Evolutionary conservation across 64 coral and sea anemone species (phyloP), one percentile per base, ranked within the genome.

Genomic region (Actinia equina): DNA sequence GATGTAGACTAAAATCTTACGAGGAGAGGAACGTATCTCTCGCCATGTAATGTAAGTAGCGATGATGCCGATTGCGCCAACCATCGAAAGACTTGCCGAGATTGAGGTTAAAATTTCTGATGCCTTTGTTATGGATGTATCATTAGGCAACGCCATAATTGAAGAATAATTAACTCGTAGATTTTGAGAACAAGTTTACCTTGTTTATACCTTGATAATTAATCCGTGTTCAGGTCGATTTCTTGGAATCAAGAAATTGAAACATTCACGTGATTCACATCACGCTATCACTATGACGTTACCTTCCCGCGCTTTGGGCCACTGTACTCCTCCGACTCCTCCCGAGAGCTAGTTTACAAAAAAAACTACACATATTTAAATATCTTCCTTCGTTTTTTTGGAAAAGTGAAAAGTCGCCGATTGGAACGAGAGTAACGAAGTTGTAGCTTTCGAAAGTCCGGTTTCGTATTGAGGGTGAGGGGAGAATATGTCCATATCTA

Each of bases 1-100:
- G 12, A 98, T 98, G 42, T 82, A 98, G 14, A 94, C 87, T 1
- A 98, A 87, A 64, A 98, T 94, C 55, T 51, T 89, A 41, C 95
- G 83, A 10, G 92, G 86, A 15, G 85, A 85, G 17, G 92, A 92
- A 54, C 92, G 87, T 9, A 92, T 87, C 53, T 98, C 95, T 79
- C 77, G 91, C 95, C 95, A 98, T 76, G 54, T 44, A 80, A 98
- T 71, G 59, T 92, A 98, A 5, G 95, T 94, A 6, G 77, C 43
- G 37, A 98, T 88, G n/a, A 98, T 98, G 13, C 89, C n/a, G 18
- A 67, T 27, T 22, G 92, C 87, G 1, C 95, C 95, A 44, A 98
- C 71, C 51, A 94, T 58, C 9, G 95, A 98, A 9, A 98, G 80
- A 52, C 79, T 70, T 18, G 93, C 92, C 22, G 93, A 88, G 0